Evolutionary conservation across 2,797 vertebrate genomes (phyloP).

Genomic region (Hydrophis major): DNA sequence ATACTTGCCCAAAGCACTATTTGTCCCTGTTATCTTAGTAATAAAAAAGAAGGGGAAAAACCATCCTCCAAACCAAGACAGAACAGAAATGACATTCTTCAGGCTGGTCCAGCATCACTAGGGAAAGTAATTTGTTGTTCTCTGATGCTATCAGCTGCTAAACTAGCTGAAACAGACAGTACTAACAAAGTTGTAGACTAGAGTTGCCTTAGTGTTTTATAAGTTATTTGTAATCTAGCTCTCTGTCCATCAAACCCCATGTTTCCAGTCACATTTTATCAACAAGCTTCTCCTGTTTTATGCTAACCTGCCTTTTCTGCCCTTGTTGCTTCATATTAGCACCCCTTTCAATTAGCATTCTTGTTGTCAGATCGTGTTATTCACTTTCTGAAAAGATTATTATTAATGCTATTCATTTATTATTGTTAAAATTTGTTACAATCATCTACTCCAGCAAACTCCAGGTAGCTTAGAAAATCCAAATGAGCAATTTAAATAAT

Average conservation of each 20-base stretch:
- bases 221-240: background rate
- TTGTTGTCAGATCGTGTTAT: too few relatives aligned
- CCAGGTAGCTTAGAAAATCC: background rate
- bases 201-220: background rate
- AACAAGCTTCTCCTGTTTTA: background rate
- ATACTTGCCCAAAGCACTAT: background rate
- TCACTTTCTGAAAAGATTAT: background rate
- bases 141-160: background rate
- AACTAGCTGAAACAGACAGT: background rate
- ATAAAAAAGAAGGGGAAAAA: background rate
- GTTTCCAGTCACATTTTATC: background rate
- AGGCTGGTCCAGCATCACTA: background rate
- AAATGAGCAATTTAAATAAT: background rate
- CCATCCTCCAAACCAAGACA: background rate
- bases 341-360: background rate
- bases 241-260: background rate
- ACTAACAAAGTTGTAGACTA: background rate
- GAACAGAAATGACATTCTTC: background rate
- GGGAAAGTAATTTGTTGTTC: background rate
- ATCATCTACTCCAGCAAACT: background rate
- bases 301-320: background rate
- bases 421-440: background rate
- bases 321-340: background rate
- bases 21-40: rapidly evolving
- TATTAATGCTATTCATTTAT: background rate